These are phyloP conservation scores for Thalassoma bifasciatum DNA, from an alignment of 2,113 vertebrate species.

Conservation along the genomic window DNA sequence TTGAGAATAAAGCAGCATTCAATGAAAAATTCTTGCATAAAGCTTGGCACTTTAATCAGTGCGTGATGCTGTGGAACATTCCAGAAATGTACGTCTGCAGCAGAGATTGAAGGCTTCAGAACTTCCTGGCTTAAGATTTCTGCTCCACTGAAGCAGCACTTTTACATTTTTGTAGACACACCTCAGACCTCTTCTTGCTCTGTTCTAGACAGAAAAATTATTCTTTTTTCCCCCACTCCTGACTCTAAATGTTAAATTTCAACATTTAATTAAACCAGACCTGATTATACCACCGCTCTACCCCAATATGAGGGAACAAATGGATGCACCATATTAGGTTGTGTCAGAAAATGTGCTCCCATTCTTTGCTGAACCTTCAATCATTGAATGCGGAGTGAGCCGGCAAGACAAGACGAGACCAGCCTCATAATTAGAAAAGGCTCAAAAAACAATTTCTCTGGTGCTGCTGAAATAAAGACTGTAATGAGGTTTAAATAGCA, in stretches of 20 bases:
- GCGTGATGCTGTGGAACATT: conserved; percentile 30
- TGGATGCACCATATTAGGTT: conserved; percentile 49
- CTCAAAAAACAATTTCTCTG: conserved; percentile 56
- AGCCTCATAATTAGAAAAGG: conserved; percentile 65
- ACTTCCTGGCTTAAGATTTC: conserved; percentile 40
- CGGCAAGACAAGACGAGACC: conserved; percentile 42
- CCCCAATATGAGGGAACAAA: conserved; percentile 50
- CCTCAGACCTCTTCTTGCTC: conserved; percentile 19
- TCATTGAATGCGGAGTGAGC: conserved; percentile 51
- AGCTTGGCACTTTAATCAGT: conserved; percentile 48
- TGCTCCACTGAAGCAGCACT: conserved; percentile 57
- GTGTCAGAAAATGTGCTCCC: conserved; percentile 61
- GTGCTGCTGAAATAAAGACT: conserved; percentile 54
- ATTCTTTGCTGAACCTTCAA: conserved; percentile 66
- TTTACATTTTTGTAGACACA: conserved; percentile 30
- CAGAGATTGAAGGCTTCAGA: conserved; percentile 20
- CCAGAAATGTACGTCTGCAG: conserved; percentile 45
- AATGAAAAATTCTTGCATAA: conserved; percentile 14
- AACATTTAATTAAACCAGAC: conserved; percentile 70
- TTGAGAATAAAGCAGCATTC: conserved; percentile 22
- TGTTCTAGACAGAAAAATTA: conserved; percentile 32
- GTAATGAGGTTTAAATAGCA: conserved; percentile 56
- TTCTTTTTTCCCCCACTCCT: conserved; percentile 4
- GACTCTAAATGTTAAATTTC: conserved; percentile 60
- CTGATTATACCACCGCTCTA: conserved; percentile 53